Evolutionary conservation across 1,140 invertebrate genomes (phyloP).

Genomic region (Drosophila baimaii): DNA sequence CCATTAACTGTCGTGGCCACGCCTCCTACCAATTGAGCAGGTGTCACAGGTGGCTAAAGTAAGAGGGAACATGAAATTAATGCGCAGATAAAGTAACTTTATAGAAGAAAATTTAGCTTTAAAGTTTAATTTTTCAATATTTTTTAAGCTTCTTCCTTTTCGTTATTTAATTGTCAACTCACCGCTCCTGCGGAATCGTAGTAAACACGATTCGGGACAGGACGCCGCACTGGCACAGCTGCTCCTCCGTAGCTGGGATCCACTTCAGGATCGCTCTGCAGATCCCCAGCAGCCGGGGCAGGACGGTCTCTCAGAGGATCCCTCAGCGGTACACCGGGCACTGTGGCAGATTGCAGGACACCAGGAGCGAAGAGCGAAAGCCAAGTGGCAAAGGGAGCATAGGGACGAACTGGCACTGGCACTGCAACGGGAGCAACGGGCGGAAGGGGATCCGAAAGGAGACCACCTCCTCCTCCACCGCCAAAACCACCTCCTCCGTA

Average conservation of each 20-base stretch:
- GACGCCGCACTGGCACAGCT: constrained; percentile 59
- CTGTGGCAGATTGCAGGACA: constrained; percentile 62
- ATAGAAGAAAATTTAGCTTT: not conserved
- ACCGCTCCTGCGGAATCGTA: constrained; percentile 79
- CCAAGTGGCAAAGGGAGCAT: constrained; percentile 72
- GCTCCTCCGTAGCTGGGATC: constrained; percentile 66
- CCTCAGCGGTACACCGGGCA: constrained; percentile 37
- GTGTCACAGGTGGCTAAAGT: constrained; percentile 70
- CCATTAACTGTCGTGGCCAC: constrained; percentile 77
- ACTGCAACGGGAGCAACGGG: constrained; percentile 49
- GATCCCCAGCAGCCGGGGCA: constrained; percentile 29
- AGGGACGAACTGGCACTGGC: constrained; percentile 65
- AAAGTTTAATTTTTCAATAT: too few species aligned
- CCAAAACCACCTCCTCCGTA: constrained; percentile 53
- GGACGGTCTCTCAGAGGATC: constrained; percentile 56
- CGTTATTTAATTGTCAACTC: constrained; percentile 29
- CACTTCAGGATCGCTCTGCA: constrained; percentile 75
- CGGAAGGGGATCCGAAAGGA: constrained; percentile 66
- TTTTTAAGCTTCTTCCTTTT: not conserved
- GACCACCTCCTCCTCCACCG: constrained; percentile 53
- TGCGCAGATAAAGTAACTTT: not conserved
- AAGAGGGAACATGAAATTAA: not conserved
- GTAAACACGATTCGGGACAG: constrained; percentile 75
- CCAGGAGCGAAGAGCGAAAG: constrained; percentile 76
- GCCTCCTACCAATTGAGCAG: constrained; percentile 74